Conservation (phyloP, 2,888 invertebrate genomes). For the Pterobdella sp. region DNA sequence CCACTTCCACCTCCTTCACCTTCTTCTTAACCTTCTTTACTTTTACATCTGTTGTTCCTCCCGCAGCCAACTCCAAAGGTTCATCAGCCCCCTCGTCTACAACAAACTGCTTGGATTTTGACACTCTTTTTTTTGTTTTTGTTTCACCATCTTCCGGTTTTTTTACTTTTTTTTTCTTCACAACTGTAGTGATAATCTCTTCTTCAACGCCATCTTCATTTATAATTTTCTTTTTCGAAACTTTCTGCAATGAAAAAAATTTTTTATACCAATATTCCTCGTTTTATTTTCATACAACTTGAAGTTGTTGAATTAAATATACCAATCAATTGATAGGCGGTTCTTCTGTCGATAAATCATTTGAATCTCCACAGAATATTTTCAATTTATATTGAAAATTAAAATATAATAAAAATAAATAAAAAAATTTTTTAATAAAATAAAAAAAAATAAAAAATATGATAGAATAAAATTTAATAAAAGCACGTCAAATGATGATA, state of each 20-base stretch:
- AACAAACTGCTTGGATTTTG: neutral
- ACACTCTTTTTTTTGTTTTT: neutral
- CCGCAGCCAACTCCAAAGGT: neutral
- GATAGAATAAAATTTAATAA: too few species aligned
- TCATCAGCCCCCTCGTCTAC: constrained; percentile 14
- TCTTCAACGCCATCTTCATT: neutral
- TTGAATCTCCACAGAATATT: too few species aligned
- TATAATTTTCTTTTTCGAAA: neutral
- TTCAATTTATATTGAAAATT: too few species aligned
- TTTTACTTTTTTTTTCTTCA: neutral
- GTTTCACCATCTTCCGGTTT: neutral
- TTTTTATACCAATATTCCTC: neutral
- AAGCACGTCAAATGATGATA: too few species aligned
- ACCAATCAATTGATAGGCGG: too few species aligned
- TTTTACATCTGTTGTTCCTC: neutral
- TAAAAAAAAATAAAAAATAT: too few species aligned
- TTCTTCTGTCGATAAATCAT: too few species aligned
- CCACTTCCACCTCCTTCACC: neutral
- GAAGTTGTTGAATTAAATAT: too few species aligned
- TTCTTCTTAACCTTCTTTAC: neutral
- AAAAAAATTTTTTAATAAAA: too few species aligned
- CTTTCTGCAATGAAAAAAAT: neutral
- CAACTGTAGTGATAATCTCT: neutral
- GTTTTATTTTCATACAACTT: neutral
- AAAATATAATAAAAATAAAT: too few species aligned